phyloP scores from a whole-genome alignment of 2,113 vertebrate species.

The Sphyrna mokarran region DNA sequence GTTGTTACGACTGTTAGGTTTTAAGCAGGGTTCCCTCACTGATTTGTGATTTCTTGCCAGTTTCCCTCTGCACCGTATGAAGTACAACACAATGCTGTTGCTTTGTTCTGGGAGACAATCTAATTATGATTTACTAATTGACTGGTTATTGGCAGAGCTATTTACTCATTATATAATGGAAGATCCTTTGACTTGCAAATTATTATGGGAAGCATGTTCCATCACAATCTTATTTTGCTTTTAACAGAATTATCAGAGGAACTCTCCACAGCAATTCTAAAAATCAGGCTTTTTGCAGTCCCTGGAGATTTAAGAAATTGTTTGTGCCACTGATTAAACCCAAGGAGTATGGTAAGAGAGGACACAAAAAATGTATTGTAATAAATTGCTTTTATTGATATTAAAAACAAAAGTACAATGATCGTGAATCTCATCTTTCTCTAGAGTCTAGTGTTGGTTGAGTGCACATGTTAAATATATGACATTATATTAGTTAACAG shows the following conservation, averaged over 20 bases:
- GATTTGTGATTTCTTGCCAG: background rate
- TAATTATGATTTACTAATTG: constrained; percentile 21
- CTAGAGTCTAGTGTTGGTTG: constrained; percentile 34
- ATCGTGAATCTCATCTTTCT: constrained; percentile 32
- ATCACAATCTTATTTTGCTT: background rate
- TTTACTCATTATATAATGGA: constrained; percentile 20
- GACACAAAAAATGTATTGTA: constrained; percentile 1
- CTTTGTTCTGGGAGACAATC: background rate
- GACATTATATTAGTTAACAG: constrained; percentile 37
- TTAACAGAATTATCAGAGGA: constrained; percentile 4
- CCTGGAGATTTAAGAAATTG: background rate
- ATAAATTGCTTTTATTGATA: constrained; percentile 38
- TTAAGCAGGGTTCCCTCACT: background rate
- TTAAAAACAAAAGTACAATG: constrained; percentile 38
- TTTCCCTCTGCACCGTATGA: background rate
- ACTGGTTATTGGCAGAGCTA: background rate
- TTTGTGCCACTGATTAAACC: background rate
- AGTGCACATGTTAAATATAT: constrained; percentile 37
- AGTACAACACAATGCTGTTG: constrained; percentile 1
- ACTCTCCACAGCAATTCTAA: background rate
- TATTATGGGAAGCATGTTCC: background rate
- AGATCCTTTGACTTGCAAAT: background rate
- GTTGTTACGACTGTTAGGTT: background rate
- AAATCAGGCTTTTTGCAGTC: background rate
- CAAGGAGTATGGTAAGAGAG: background rate